A percentile compares a stretch with the other conserved stretches of the same genome.
phyloP scores from a whole-genome alignment of 2,113 vertebrate genomes.

The Tamias sibiricus region DNA sequence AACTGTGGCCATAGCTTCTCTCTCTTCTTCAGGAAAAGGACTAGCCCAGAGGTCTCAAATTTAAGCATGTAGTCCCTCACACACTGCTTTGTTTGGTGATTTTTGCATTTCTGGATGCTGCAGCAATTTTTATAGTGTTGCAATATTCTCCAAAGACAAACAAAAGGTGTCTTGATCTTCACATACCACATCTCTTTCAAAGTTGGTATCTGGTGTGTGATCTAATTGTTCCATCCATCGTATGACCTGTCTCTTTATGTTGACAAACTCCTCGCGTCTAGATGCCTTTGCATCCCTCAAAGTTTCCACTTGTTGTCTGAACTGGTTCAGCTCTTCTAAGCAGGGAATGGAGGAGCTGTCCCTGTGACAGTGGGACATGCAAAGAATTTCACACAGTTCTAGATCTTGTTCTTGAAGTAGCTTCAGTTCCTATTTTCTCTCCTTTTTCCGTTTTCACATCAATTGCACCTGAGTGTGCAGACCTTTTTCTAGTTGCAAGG shows the following conservation, averaged over 20 bases:
- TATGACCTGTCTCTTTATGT: slow-evolving; percentile 90
- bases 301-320: slow-evolving; percentile 86
- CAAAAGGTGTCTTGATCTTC: slow-evolving; percentile 93
- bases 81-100: slow-evolving; percentile 87
- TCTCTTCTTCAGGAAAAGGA: slow-evolving; percentile 88
- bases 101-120: slow-evolving; percentile 90
- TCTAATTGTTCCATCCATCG: slow-evolving; percentile 93
- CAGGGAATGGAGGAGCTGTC: slow-evolving; percentile 86
- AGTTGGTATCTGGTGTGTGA: slow-evolving; percentile 92
- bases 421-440: slow-evolving; percentile 91
- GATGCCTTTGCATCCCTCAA: slow-evolving; percentile 90
- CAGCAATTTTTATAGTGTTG: slow-evolving; percentile 90
- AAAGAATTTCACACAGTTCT: slow-evolving; percentile 91
- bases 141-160: slow-evolving; percentile 92
- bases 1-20: slow-evolving; percentile 85
- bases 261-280: slow-evolving; percentile 88
- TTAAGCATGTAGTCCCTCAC: slow-evolving; percentile 86
- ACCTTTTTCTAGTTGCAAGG: slow-evolving; percentile 94
- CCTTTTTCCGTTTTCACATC: slow-evolving; percentile 90
- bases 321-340: slow-evolving; percentile 89
- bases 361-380: slow-evolving; percentile 80
- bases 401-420: slow-evolving; percentile 90
- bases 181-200: slow-evolving; percentile 92
- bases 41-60: slow-evolving; percentile 92
- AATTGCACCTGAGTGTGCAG: slow-evolving; percentile 89